phyloP scores from a whole-genome alignment of 2,797 vertebrate species.

The Hippocampus kuda region DNA sequence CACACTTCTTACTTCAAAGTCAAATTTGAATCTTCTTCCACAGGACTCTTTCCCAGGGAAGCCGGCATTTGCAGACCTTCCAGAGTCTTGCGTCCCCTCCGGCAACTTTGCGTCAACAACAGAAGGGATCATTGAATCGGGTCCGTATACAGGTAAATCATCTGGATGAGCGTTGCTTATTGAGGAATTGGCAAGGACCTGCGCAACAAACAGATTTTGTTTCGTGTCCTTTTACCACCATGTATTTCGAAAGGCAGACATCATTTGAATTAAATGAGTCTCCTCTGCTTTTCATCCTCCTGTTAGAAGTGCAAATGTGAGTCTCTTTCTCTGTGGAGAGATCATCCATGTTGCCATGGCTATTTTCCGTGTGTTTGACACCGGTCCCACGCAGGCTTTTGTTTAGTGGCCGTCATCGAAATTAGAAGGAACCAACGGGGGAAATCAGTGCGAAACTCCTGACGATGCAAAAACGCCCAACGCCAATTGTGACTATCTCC shows the following conservation, averaged over 20 bases:
- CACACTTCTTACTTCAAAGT: neutral
- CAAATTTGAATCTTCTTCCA: slow-evolving; percentile 19
- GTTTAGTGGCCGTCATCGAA: slow-evolving; percentile 11
- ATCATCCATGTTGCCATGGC: slow-evolving; percentile 41
- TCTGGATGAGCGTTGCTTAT: neutral
- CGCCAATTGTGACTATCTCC: slow-evolving; percentile 59
- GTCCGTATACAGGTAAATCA: slow-evolving; percentile 71
- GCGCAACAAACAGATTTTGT: neutral
- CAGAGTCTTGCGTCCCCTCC: slow-evolving; percentile 74
- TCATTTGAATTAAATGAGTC: slow-evolving; percentile 62
- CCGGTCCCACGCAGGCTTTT: slow-evolving; percentile 18
- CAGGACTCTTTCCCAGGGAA: slow-evolving; percentile 74
- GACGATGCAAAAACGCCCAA: slow-evolving; percentile 19
- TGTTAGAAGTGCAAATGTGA: slow-evolving; percentile 54
- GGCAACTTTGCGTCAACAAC: slow-evolving; percentile 73
- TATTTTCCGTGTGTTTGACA: slow-evolving; percentile 32
- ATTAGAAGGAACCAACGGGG: neutral
- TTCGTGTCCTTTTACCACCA: neutral
- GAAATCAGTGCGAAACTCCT: slow-evolving; percentile 14
- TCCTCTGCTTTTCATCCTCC: slow-evolving; percentile 39
- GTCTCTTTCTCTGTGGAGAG: slow-evolving; percentile 19
- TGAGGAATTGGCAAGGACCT: neutral
- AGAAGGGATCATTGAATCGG: slow-evolving; percentile 78
- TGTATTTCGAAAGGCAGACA: slow-evolving; percentile 18
- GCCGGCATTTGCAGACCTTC: slow-evolving; percentile 71